Evolutionary conservation across 2,888 invertebrate species (phyloP), one percentile per base, ranked within the genome.

Genomic region (Agrilus cyanescens): DNA sequence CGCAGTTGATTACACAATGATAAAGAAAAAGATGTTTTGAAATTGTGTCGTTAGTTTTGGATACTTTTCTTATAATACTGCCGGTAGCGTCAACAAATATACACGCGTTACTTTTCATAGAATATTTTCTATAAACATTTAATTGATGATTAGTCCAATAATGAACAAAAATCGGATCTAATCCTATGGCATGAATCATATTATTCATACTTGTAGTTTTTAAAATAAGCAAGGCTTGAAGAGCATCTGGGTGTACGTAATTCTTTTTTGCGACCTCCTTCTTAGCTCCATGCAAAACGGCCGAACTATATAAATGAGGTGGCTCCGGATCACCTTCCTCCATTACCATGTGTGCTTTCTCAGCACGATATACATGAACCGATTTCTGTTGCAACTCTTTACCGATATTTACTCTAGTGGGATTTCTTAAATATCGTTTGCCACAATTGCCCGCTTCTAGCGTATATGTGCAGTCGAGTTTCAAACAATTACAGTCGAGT

Each of bases 121-220:
- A n/a, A 37, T 37, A 37, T 25, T n/a, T 37, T 4, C 20, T 4
- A 30, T 38, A 38, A 10, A 38, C 8, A n/a, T 29, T 4, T 38
- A 38, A 30, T 13, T 38, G 38, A 14, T 8, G 14, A 29, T 38
- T 38, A 4, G 38, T 12, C 38, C 38, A 38, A 38, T 38, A 38
- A 38, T 38, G 38, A 4, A 30, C n/a, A 38, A 38, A 38, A 30
- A 38, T 31, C 8, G 38, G 38, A 31, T 30, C 16, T 13, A 38
- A 12, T 14, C 38, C 38, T 14, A 38, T 38, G 15, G 30, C 32
- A 38, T 38, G 38, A 7, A 38, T 38, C 8, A 30, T 15, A 30
- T 29, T 30, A 6, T 29, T 8, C 4, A 47, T 47, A 45, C 43
- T 45, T 41, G 43, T 45, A 45, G 41, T 47, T 7, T 30, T 3